Evolutionary conservation across 2,888 invertebrate species (phyloP), one percentile per base, ranked within the genome.

Genomic region (Synanthedon formicaeformis): DNA sequence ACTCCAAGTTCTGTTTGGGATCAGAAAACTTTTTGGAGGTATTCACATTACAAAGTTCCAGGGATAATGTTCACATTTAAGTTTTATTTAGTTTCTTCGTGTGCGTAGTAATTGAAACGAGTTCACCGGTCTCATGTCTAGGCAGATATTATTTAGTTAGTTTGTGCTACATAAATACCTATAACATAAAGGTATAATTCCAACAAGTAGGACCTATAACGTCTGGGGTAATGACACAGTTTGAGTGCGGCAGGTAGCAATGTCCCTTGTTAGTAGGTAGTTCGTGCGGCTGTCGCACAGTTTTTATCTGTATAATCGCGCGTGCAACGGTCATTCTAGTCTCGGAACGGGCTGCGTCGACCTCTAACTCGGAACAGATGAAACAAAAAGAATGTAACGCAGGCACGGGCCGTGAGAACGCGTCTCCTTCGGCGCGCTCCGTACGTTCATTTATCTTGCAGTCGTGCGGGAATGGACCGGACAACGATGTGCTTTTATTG

Each of bases 341-440:
- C 71, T 73, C 73, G 67, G 65, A 73, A 65, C 73, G 70, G 64
- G 65, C 64, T 67, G 61, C 58, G 69, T 60, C 83, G 85, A 85
- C 85, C 85, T 86, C 82, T 85, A 84, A 81, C 84, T 77, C 75
- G 82, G 76, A 79, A 77, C 74, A 78, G 78, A 77, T 73, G 75
- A 78, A 81, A 82, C 72, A 85, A 85, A 86, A 84, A 84, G 73
- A 81, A 77, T 69, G 71, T 73, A 74, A 73, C 71, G 70, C 75
- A 73, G 75, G 81, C 81, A 79, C 83, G 84, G 85, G 84, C 85
- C 86, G 86, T 86, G 86, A 86, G 86, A 86, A 85, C 82, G 78
- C 78, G 79, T 78, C 82, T 81, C 78, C 77, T 75, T 69, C 68
- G 70, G 64, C 70, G 69, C 71, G 74, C 68, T 64, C 68, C 71